A percentile compares a stretch with the other conserved stretches of the same genome.
These are phyloP conservation scores for Paracyprichromis sp. DNA, from an alignment of 2,113 vertebrate genomes.

Conservation along the genomic window DNA sequence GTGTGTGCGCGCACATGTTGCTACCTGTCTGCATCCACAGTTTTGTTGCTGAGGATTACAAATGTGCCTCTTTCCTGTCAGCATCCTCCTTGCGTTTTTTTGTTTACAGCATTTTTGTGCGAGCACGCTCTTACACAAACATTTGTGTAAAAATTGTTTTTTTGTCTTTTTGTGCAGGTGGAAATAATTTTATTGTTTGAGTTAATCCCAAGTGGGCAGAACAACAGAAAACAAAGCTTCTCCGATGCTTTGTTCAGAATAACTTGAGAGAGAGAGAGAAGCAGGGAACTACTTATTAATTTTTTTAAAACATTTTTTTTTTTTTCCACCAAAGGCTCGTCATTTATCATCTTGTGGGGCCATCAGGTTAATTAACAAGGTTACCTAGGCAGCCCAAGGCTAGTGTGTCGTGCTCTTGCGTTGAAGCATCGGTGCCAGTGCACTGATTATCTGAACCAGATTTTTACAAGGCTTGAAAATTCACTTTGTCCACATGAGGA, in stretches of 20 bases:
- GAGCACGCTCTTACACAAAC: neutral
- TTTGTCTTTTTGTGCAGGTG: neutral
- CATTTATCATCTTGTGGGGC: neutral
- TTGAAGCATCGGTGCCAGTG: neutral
- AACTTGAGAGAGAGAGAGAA: neutral
- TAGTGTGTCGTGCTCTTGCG: neutral
- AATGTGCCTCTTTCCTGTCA: neutral
- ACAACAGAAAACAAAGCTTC: slow-evolving; percentile 4
- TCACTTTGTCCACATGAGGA: neutral
- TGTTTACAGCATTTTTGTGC: neutral
- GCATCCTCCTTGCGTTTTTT: neutral
- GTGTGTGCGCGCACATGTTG: neutral
- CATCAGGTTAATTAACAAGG: neutral
- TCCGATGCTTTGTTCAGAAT: neutral
- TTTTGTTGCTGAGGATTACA: neutral
- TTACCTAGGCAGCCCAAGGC: neutral
- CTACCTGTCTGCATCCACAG: neutral
- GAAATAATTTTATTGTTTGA: slow-evolving; percentile 32
- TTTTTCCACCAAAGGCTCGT: neutral
- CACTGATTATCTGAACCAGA: neutral
- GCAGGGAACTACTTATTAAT: neutral
- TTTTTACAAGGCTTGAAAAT: neutral
- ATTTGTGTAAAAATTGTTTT: neutral
- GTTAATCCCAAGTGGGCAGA: slow-evolving; percentile 23
- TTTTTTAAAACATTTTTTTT: neutral